phyloP scores from a whole-genome alignment of 2,888 invertebrate species.

The Furcula furcula region DNA sequence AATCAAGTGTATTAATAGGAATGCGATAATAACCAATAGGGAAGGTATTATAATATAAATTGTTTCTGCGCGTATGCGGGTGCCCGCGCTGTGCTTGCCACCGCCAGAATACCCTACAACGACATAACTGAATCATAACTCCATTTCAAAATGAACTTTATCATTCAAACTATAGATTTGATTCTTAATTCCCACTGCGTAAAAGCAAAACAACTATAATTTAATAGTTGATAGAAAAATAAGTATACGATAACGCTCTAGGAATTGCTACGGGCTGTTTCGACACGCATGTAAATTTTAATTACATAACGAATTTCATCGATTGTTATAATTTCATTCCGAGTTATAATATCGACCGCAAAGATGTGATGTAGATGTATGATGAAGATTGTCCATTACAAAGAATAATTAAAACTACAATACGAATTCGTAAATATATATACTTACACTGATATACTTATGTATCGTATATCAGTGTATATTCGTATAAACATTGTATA shows the following conservation, averaged over 20 bases:
- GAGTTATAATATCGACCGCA: too few species aligned
- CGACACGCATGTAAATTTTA: slow-evolving; percentile 31
- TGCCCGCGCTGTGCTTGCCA: slow-evolving; percentile 54
- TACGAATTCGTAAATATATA: too few species aligned
- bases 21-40: slow-evolving; percentile 70
- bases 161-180: slow-evolving; percentile 2
- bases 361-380: too few species aligned
- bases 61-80: slow-evolving; percentile 64
- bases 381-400: too few species aligned
- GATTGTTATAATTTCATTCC: neutral
- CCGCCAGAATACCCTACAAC: slow-evolving; percentile 22
- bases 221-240: slow-evolving; percentile 59
- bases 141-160: slow-evolving; percentile 38
- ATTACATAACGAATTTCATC: slow-evolving; percentile 15
- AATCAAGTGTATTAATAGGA: slow-evolving; percentile 69
- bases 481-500: too few species aligned
- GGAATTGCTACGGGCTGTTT: slow-evolving; percentile 46
- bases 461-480: too few species aligned
- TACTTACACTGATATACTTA: too few species aligned
- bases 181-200: too few species aligned
- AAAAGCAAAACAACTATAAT: slow-evolving; percentile 33
- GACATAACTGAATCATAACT: slow-evolving; percentile 24
- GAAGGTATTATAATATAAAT: slow-evolving; percentile 70
- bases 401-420: too few species aligned
- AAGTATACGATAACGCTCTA: slow-evolving; percentile 51